phyloP scores from a whole-genome alignment of 2,113 vertebrate species.

The Genyomyrus donnyi region DNA sequence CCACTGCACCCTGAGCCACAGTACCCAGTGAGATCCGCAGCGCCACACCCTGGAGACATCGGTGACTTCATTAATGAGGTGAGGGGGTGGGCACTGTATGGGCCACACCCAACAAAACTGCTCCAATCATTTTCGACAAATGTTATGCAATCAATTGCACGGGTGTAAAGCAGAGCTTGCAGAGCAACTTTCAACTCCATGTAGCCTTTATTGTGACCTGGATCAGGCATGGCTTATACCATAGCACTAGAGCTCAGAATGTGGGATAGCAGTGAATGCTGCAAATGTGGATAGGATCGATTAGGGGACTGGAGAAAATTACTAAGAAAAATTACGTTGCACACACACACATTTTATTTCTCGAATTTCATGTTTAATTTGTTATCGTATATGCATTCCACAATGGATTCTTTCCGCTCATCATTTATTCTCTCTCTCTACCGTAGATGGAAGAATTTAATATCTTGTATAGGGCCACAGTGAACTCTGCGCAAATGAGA shows the following conservation, averaged over 20 bases:
- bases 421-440: neutral
- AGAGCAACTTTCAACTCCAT: neutral
- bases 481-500: slow-evolving; percentile 29
- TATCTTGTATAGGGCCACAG: slow-evolving; percentile 23
- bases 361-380: slow-evolving; percentile 20
- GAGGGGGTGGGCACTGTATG: slow-evolving; percentile 7
- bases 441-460: slow-evolving; percentile 21
- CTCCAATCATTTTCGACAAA: neutral
- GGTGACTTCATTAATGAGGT: slow-evolving; percentile 99
- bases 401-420: slow-evolving; percentile 23
- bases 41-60: slow-evolving; percentile 92
- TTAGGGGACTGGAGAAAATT: neutral
- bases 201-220: neutral
- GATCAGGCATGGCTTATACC: neutral
- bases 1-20: slow-evolving; percentile 90
- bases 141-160: neutral
- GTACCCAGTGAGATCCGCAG: slow-evolving; percentile 87
- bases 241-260: neutral
- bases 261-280: neutral
- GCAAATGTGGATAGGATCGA: neutral
- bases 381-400: slow-evolving; percentile 11
- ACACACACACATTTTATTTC: neutral
- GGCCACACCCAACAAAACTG: neutral
- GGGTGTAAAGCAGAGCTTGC: neutral
- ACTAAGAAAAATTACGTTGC: neutral